These are phyloP conservation scores for Perizoma flavofasciatum DNA, from an alignment of 2,888 invertebrate species.

Conservation along the genomic window DNA sequence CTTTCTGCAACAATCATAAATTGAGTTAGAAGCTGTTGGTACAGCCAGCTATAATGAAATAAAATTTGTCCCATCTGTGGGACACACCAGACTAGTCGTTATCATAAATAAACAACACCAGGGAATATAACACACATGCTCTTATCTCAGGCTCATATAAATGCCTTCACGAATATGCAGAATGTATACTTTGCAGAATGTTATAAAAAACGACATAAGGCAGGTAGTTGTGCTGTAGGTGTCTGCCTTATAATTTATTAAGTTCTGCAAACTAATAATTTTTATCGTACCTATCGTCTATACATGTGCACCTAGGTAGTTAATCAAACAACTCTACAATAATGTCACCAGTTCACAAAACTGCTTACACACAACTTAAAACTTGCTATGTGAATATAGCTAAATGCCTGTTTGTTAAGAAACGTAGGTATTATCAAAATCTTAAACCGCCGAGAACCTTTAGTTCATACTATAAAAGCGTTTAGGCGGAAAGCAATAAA, in stretches of 20 bases:
- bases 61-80: too few relatives aligned
- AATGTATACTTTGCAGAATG: too few relatives aligned
- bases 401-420: background rate
- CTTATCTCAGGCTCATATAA: too few relatives aligned
- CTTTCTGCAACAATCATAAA: conserved; percentile 63
- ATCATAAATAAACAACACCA: too few relatives aligned
- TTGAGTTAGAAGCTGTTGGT: background rate
- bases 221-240: too few relatives aligned
- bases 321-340: conserved; percentile 6
- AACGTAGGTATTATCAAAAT: conserved; percentile 5
- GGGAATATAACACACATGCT: too few relatives aligned
- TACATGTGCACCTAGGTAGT: conserved; percentile 1
- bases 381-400: background rate
- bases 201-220: too few relatives aligned
- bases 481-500: conserved; percentile 76
- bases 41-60: too few relatives aligned
- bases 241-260: too few relatives aligned
- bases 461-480: conserved; percentile 52
- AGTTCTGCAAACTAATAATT: background rate
- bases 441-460: conserved; percentile 9
- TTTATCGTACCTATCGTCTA: background rate
- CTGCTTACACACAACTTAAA: conserved; percentile 5
- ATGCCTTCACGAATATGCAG: too few relatives aligned
- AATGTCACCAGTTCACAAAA: conserved; percentile 5
- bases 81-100: too few relatives aligned